Evolutionary conservation across 2,113 vertebrate species (phyloP).

Genomic region (Psettodes erumei): DNA sequence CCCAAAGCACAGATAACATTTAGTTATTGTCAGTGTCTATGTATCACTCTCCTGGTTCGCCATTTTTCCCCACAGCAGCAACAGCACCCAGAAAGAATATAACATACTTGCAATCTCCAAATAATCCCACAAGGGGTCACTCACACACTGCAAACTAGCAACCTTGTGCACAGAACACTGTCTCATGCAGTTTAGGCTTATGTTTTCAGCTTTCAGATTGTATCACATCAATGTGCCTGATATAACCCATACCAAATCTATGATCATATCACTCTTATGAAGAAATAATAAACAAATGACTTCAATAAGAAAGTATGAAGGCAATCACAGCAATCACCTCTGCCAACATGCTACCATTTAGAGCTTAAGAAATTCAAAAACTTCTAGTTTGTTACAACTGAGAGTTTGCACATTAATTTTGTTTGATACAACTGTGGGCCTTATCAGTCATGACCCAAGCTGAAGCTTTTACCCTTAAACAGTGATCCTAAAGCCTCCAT

Average conservation of each 20-base stretch:
- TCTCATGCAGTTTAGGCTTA: neutral
- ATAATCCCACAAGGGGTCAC: conserved; percentile 58
- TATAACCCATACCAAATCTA: too few species aligned
- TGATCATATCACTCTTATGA: neutral
- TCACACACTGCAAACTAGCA: conserved; percentile 15
- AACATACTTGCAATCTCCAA: neutral
- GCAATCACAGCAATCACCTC: neutral
- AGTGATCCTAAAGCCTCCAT: neutral
- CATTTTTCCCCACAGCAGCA: conserved; percentile 5
- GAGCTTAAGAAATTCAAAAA: neutral
- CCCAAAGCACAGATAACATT: neutral
- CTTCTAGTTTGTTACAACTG: too few species aligned
- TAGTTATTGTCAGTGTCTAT: neutral
- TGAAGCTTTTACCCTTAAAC: neutral
- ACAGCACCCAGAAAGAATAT: neutral
- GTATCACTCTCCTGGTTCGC: neutral
- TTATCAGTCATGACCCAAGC: neutral
- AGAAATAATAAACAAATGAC: neutral
- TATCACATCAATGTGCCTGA: too few species aligned
- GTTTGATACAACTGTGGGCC: neutral
- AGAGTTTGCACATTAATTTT: neutral
- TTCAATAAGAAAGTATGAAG: neutral
- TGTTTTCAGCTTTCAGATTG: too few species aligned
- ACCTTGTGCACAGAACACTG: neutral
- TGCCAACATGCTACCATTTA: neutral